Evolutionary conservation across 2,113 vertebrate species (phyloP), one percentile per base, ranked within the genome.

Genomic region (Upupa epops): DNA sequence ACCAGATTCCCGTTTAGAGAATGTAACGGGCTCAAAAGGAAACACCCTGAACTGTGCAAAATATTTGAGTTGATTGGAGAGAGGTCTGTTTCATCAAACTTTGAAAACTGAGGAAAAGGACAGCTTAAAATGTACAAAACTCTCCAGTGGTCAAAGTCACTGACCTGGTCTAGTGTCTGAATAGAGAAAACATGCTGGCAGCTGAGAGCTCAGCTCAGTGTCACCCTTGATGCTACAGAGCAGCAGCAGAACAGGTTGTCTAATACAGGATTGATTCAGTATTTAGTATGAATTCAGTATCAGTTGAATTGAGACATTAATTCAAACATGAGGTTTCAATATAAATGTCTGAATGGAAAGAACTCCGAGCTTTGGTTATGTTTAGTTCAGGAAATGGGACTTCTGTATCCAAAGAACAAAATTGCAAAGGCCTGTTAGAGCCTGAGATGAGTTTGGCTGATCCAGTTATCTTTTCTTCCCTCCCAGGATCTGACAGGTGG

Each of bases 401-500:
- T 64, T 26, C 28, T 80, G 17, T 66, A 37, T 18, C 40, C 60
- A 2, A 68, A 74, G 55, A 49, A 32, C 55, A 26, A 31, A 73
- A 26, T 2, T 3, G 58, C 28, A 28, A 12, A 31, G 70, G 26
- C 22, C 48, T 85, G 61, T 51, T 31, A 42, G 20, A 73, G 5
- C 18, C 48, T 40, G 42, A 58, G n/a, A 18, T 19, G 16, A n/a
- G 45, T 34, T 24, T 46, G 34, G 66, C 29, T 36, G 59, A 45
- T 6, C 24, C 61, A 13, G 59, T 34, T 26, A 56, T 63, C 6
- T 29, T 51, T 60, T 32, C 24, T 60, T 55, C 31, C 79, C 28
- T 28, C 2, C 1, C 83, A 99, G 99, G 99, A 99, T 95, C 97
- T 99, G 97, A 99, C 99, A 3, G 98, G 96, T 20, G 99, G 99